Percentiles rank a stretch among this genome's conserved stretches.
Conservation (phyloP, 2,888 invertebrate genomes). For the Synergus itoensis region DNA sequence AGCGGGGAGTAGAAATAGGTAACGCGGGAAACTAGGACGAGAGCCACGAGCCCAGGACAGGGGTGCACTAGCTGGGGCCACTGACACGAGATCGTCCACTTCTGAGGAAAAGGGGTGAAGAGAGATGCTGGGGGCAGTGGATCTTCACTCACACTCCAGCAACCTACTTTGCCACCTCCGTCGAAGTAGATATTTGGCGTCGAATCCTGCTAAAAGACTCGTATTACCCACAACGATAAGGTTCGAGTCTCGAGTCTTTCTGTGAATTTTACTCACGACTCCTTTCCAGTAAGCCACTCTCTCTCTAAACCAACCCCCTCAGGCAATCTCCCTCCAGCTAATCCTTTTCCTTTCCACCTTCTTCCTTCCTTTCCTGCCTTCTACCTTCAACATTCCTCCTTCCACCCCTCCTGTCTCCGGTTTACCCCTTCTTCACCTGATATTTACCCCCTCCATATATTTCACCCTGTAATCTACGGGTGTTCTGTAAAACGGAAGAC, state of each 20-base stretch:
- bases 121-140: slow-evolving; percentile 45
- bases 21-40: slow-evolving; percentile 59
- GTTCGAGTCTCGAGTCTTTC: slow-evolving; percentile 11
- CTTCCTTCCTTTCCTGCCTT: neutral
- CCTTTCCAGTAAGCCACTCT: slow-evolving; percentile 1
- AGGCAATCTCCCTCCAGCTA: slow-evolving; percentile 53
- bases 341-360: slow-evolving; percentile 48
- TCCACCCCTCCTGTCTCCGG: neutral
- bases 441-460: slow-evolving; percentile 22
- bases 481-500: slow-evolving; percentile 41
- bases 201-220: slow-evolving; percentile 32
- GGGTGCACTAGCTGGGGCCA: slow-evolving; percentile 67
- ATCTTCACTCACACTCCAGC: slow-evolving; percentile 61
- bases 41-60: slow-evolving; percentile 63
- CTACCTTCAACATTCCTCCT: neutral
- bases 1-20: slow-evolving; percentile 51
- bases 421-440: neutral
- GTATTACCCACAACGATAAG: slow-evolving; percentile 19
- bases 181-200: slow-evolving; percentile 38
- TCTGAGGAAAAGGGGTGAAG: slow-evolving; percentile 57
- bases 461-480: slow-evolving; percentile 3
- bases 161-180: slow-evolving; percentile 67
- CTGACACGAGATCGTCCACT: slow-evolving; percentile 68
- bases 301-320: slow-evolving; percentile 6
- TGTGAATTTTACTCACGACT: slow-evolving; percentile 32